Evolutionary conservation across 2,888 invertebrate species (phyloP).

Genomic region (Periphyllus acericola): DNA sequence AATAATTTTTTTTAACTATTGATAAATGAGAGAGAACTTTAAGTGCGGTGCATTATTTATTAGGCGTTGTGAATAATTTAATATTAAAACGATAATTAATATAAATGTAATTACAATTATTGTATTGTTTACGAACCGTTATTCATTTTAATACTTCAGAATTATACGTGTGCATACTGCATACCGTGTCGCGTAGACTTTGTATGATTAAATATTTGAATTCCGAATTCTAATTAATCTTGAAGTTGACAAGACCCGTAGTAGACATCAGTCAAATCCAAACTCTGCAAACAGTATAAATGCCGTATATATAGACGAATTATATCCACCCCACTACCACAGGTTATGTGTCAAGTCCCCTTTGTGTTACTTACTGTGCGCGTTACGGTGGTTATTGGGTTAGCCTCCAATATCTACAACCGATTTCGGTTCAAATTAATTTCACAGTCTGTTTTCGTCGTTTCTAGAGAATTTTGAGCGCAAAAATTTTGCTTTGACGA

Average conservation of each 20-base stretch:
- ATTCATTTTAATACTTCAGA: too few relatives aligned
- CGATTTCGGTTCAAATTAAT: conserved; percentile 8
- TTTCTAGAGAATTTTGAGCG: neutral
- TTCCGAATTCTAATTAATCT: conserved; percentile 29
- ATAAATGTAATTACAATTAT: too few relatives aligned
- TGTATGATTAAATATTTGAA: conserved; percentile 4
- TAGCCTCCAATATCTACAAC: neutral
- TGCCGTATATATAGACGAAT: neutral
- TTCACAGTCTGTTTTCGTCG: neutral
- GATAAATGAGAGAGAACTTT: too few relatives aligned
- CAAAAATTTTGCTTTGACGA: neutral
- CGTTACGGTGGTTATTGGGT: neutral
- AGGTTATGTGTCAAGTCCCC: conserved; percentile 16
- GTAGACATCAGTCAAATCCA: neutral
- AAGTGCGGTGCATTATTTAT: too few relatives aligned
- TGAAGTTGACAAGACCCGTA: neutral
- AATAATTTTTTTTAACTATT: too few relatives aligned
- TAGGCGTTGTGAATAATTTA: too few relatives aligned
- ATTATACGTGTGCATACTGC: neutral
- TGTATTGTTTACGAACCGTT: too few relatives aligned
- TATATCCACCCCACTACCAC: neutral
- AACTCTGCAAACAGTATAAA: conserved; percentile 4
- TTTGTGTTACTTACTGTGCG: neutral
- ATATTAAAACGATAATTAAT: too few relatives aligned
- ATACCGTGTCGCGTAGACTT: neutral